Percentiles rank a stretch among this genome's conserved stretches.
Evolutionary conservation across 2,113 vertebrate species (phyloP).

Genomic region (Petrocephalus microphthalmus): DNA sequence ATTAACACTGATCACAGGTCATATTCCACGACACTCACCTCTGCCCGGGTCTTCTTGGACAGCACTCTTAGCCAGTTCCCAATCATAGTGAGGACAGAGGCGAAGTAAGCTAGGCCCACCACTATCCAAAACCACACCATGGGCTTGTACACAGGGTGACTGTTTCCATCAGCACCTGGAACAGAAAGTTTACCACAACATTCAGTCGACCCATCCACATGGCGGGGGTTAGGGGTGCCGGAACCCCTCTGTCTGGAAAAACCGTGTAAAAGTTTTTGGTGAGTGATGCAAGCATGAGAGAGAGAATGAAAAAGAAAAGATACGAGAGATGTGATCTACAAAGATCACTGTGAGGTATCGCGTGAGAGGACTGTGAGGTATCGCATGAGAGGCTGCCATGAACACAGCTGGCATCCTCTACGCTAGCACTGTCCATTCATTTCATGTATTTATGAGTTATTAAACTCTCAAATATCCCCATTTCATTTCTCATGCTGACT

Average conservation of each 20-base stretch:
- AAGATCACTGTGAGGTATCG: neutral
- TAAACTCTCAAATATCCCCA: neutral
- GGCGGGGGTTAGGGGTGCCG: neutral
- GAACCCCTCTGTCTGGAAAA: neutral
- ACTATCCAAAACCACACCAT: constrained; percentile 87
- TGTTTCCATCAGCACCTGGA: constrained; percentile 44
- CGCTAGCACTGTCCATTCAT: neutral
- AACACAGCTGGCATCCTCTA: neutral
- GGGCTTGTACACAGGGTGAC: constrained; percentile 66
- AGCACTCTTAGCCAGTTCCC: constrained; percentile 80
- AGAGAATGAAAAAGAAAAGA: neutral
- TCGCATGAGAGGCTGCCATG: neutral
- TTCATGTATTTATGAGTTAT: neutral
- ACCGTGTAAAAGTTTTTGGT: neutral
- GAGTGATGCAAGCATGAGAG: neutral
- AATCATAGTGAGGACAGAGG: constrained; percentile 85
- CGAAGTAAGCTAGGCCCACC: constrained; percentile 85
- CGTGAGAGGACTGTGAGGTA: no score
- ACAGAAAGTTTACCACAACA: neutral
- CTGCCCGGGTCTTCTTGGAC: constrained; percentile 76
- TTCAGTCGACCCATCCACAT: neutral
- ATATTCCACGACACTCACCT: constrained; percentile 57
- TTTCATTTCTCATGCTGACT: neutral
- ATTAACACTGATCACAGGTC: neutral
- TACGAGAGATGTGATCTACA: neutral